These are phyloP conservation scores for Echiichthys vipera DNA, from an alignment of 2,797 vertebrate species.

Conservation along the genomic window DNA sequence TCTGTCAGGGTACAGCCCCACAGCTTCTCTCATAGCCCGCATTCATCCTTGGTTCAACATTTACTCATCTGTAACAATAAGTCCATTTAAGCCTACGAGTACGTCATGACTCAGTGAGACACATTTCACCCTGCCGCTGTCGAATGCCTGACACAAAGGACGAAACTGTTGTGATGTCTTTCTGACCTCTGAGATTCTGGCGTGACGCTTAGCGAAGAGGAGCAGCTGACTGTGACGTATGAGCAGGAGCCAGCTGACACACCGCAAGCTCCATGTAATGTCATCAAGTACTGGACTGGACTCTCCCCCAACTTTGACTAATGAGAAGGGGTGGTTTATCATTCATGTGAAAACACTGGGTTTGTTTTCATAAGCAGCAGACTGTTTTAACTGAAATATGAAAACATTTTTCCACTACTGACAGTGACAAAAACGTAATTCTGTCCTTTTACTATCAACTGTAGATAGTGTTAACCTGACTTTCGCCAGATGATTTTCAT, in stretches of 20 bases:
- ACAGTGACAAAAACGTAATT: too few species aligned
- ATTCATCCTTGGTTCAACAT: slow-evolving; percentile 48
- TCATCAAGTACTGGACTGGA: slow-evolving; percentile 4
- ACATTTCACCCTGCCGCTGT: slow-evolving; percentile 15
- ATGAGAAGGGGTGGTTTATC: neutral
- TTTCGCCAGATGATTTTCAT: too few species aligned
- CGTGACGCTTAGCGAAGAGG: slow-evolving; percentile 24
- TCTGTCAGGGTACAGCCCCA: slow-evolving; percentile 17
- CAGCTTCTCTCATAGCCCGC: slow-evolving; percentile 20
- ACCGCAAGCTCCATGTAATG: slow-evolving; percentile 1
- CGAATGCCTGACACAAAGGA: slow-evolving; percentile 48
- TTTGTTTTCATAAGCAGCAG: neutral
- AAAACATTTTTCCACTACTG: too few species aligned
- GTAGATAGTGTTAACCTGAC: too few species aligned
- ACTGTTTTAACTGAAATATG: neutral
- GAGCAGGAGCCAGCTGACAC: slow-evolving; percentile 30
- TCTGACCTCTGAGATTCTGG: slow-evolving; percentile 32
- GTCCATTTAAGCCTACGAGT: slow-evolving; percentile 25
- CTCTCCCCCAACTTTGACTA: neutral
- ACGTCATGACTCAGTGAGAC: slow-evolving; percentile 27
- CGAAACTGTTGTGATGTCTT: slow-evolving; percentile 36
- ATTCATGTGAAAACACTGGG: neutral
- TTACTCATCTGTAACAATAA: slow-evolving; percentile 59
- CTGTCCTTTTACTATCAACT: too few species aligned
- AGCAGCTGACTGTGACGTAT: slow-evolving; percentile 22